Evolutionary conservation across 1,140 invertebrate genomes (phyloP).

Genomic region (Tyrophagus putrescentiae): DNA sequence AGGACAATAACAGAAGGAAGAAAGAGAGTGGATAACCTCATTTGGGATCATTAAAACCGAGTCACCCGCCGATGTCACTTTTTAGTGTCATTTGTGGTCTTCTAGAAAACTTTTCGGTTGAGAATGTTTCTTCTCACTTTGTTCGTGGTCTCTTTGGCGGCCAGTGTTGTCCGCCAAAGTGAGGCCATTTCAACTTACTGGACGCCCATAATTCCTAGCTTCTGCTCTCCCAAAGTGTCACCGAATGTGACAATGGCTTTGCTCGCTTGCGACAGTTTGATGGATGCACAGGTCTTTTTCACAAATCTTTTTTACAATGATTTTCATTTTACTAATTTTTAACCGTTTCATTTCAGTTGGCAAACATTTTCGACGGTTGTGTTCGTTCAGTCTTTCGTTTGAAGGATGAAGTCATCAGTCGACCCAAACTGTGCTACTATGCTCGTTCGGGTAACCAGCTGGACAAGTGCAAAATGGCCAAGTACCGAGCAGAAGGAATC

Average conservation of each 20-base stretch:
- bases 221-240: conserved; percentile 1
- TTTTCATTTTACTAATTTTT: conserved; percentile 3
- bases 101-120: too few relatives aligned
- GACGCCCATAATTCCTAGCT: not conserved
- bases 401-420: not conserved
- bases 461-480: conserved; percentile 11
- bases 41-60: too few relatives aligned
- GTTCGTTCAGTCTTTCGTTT: not conserved
- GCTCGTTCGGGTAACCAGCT: not conserved
- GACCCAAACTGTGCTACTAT: conserved; percentile 14
- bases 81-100: too few relatives aligned
- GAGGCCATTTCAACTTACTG: conserved; percentile 9
- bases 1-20: too few relatives aligned
- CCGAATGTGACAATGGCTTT: not conserved
- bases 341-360: not conserved
- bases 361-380: conserved; percentile 15
- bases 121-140: too few relatives aligned
- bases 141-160: too few relatives aligned
- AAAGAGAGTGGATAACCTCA: too few relatives aligned
- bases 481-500: not conserved
- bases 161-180: not conserved
- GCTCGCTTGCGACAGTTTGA: conserved; percentile 7
- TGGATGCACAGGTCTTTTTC: conserved; percentile 8
- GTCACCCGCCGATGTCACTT: too few relatives aligned
- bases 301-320: not conserved